Evolutionary conservation across 2,113 vertebrate genomes (phyloP), one percentile per base, ranked within the genome.

Genomic region (Anoplopoma fimbria): DNA sequence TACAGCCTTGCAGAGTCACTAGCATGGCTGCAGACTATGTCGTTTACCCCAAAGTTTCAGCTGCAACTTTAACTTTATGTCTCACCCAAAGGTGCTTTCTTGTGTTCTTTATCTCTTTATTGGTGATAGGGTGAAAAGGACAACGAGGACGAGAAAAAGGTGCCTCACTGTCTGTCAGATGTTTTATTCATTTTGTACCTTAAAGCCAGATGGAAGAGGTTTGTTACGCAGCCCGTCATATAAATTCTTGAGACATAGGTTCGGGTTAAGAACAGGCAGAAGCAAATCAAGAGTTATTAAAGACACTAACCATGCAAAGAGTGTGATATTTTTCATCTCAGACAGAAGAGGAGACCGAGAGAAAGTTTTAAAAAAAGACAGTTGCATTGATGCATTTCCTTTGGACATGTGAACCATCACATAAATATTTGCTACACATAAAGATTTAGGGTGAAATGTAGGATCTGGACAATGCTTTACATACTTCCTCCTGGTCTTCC

Each of bases 151-250:
- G 47, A 57, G 61, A 65, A 29, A 63, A 87, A 86, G 78, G 58
- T 90, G 87, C 87, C 81, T 82, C 85, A 75, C 51, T 79, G 84
- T 88, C 89, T 87, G 84, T 93, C 90, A 92, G 83, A 89, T 90
- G 89, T 81, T 93, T 87, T 89, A 85, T 86, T 90, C 84, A 89
- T 91, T 84, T 69, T 71, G 42, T 82, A 78, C 80, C 79, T 77
- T 64, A 65, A 77, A 75, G 76, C 89, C 93, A 92, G 88, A 89
- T 92, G 92, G 90, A 83, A 87, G 85, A 81, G 62, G 65, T 92
- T 92, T 84, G 87, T 81, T 86, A 77, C 71, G 57, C 87, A 63
- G 82, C 40, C 55, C 36, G 84, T 79, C 83, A 53, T 77, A 89
- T 86, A 85, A 84, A 84, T 88, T 90, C 81, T 83, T 63, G 19